A percentile compares a stretch with the other conserved stretches of the same genome.
Conservation (phyloP, 1,140 invertebrate genomes). For the Helicorthomorpha holstii region DNA sequence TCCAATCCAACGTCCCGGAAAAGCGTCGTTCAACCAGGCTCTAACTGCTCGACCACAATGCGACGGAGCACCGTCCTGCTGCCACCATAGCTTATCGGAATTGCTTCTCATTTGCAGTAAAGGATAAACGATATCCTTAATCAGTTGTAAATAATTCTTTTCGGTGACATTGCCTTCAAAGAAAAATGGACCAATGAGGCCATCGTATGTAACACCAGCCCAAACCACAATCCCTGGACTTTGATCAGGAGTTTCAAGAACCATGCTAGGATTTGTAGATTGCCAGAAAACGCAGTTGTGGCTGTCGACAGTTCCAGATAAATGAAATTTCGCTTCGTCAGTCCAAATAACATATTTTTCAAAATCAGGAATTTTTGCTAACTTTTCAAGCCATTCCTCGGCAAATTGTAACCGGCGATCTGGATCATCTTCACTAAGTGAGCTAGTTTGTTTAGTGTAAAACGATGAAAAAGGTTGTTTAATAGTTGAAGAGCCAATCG, state of each 20-base stretch:
- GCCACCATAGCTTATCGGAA: not conserved
- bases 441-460: too few relatives aligned
- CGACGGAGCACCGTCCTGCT: not conserved
- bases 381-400: not conserved
- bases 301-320: not conserved
- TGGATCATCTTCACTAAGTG: not conserved
- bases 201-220: slow-evolving; percentile 3
- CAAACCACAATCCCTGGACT: slow-evolving; percentile 8
- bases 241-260: slow-evolving; percentile 4
- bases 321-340: not conserved
- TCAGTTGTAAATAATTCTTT: not conserved
- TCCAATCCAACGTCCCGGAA: not conserved
- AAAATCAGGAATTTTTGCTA: not conserved
- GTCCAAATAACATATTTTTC: not conserved
- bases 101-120: not conserved
- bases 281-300: not conserved
- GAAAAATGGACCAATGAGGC: slow-evolving; percentile 9
- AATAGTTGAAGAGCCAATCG: too few relatives aligned
- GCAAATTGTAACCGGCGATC: not conserved
- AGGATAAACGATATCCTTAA: not conserved
- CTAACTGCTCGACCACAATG: not conserved
- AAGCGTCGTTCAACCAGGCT: not conserved
- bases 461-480: too few relatives aligned
- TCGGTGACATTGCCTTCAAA: slow-evolving; percentile 6
- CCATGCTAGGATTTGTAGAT: too few relatives aligned